Base-by-base conservation (phyloP, 2,888 invertebrate species). In the Cantharis lateralis region DNA sequence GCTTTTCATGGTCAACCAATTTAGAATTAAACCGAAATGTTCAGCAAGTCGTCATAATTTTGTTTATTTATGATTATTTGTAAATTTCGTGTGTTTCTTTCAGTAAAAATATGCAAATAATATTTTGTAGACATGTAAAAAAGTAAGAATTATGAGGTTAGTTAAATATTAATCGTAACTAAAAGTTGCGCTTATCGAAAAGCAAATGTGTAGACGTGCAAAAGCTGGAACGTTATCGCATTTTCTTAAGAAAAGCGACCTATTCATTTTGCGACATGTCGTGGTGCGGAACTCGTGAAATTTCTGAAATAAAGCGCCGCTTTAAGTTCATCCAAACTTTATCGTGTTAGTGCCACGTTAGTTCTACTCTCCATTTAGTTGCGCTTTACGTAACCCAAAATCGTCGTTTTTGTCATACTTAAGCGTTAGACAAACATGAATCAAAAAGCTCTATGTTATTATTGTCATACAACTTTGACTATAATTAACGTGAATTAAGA, bases 1-100 rank as follows among this genome's bases (percentile, higher is more conserved):
- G 64, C 64, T 13, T 66, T 66, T 66, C 64, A 66, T 66, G 64
- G 64, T 66, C 64, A 66, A 66, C 64, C n/a, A 48, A 48, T 48
- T 66, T 20, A 13, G 24, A 66, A 20, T 66, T 20, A 66, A 66
- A 66, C 16, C n/a, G 7, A 66, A 48, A 48, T 48, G 48, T 48
- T 48, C n/a, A 48, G 13, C n/a, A 48, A 48, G 48, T 48, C 48
- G n/a, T 48, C 18, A 15, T 32, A 11, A 70, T 48, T 70, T 63
- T 71, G 15, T 63, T 76, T 72, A 76, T 76, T 76, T 72, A 76
- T 72, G 76, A 61, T 76, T 72, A 76, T 76, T 76, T 61, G 76
- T 72, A 71, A 70, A 76, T 76, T 69, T 72, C 76, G 76, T 72
- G 76, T 63, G 71, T 61, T 72, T 69, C 64, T 76, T 76, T 72